Conservation (phyloP, 1,140 invertebrate genomes). For the Plodia interpunctella region DNA sequence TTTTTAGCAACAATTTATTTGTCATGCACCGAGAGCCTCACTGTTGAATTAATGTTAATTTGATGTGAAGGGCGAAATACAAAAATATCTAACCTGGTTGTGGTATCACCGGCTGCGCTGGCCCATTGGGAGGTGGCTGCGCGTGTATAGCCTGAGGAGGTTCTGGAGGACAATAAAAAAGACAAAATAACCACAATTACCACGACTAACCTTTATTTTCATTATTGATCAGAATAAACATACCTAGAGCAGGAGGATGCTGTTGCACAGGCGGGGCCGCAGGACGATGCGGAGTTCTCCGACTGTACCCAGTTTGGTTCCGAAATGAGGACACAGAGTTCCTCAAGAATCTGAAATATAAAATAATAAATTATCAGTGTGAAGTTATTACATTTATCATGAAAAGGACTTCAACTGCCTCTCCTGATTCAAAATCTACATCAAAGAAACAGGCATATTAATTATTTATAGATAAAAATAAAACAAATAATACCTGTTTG, state of each 20-base stretch:
- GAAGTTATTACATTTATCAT: background rate
- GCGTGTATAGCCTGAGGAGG: slow-evolving; percentile 19
- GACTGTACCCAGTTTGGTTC: slow-evolving; percentile 90
- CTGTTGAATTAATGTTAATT: background rate
- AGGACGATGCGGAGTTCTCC: slow-evolving; percentile 58
- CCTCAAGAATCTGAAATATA: slow-evolving; percentile 83
- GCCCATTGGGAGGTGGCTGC: slow-evolving; percentile 31
- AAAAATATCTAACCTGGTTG: slow-evolving; percentile 31
- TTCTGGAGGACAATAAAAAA: slow-evolving; percentile 23
- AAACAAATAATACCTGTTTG: slow-evolving; percentile 80
- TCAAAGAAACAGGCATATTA: too few species aligned
- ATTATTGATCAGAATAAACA: slow-evolving; percentile 10
- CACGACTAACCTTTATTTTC: background rate
- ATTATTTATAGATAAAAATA: background rate
- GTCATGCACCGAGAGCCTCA: slow-evolving; percentile 32
- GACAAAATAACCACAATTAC: slow-evolving; percentile 7
- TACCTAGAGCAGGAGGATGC: slow-evolving; percentile 29
- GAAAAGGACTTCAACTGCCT: too few species aligned
- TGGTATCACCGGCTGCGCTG: slow-evolving; percentile 23
- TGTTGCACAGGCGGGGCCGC: slow-evolving; percentile 40
- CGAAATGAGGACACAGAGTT: slow-evolving; percentile 92
- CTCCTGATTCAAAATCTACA: too few species aligned
- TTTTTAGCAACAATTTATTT: slow-evolving; percentile 14
- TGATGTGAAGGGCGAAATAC: background rate
- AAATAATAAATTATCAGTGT: background rate